Evolutionary conservation across 2,888 invertebrate genomes (phyloP).

Genomic region (Cremastinae sp.): DNA sequence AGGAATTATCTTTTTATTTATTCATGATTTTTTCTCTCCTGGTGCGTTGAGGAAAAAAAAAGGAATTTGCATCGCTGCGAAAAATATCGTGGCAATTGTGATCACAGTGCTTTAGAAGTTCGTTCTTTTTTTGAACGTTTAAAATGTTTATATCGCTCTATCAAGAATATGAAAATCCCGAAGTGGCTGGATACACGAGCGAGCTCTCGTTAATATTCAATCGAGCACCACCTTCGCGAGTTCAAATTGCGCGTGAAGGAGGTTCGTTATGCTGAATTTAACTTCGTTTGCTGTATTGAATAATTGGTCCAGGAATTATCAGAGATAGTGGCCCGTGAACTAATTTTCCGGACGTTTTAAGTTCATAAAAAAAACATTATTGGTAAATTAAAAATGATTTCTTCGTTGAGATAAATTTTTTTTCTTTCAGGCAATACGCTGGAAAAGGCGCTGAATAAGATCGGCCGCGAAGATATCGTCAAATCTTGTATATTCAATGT

Average conservation of each 20-base stretch:
- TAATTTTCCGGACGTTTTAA: not conserved
- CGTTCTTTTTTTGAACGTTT: conserved; percentile 23
- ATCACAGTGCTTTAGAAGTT: not conserved
- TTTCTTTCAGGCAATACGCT: conserved; percentile 85
- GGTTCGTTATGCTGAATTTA: conserved; percentile 66
- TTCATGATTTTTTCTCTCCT: not conserved
- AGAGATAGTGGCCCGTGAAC: not conserved
- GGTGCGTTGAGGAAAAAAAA: not conserved
- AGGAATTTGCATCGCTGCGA: not conserved
- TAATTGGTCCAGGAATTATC: not conserved
- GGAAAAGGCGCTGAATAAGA: conserved; percentile 88
- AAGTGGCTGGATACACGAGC: conserved; percentile 70
- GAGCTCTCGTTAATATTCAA: conserved; percentile 73
- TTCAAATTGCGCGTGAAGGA: conserved; percentile 64
- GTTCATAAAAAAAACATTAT: not conserved
- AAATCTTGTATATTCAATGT: conserved; percentile 87
- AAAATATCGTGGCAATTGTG: not conserved
- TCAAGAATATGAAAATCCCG: conserved; percentile 73
- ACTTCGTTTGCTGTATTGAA: not conserved
- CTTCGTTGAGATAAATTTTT: not conserved
- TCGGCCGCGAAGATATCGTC: conserved; percentile 91
- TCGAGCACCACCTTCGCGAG: conserved; percentile 63
- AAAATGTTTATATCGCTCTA: conserved; percentile 76
- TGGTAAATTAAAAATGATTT: no score
- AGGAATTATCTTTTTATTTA: not conserved